phyloP scores from a whole-genome alignment of 2,113 vertebrate genomes.

The Oenanthe melanoleuca region DNA sequence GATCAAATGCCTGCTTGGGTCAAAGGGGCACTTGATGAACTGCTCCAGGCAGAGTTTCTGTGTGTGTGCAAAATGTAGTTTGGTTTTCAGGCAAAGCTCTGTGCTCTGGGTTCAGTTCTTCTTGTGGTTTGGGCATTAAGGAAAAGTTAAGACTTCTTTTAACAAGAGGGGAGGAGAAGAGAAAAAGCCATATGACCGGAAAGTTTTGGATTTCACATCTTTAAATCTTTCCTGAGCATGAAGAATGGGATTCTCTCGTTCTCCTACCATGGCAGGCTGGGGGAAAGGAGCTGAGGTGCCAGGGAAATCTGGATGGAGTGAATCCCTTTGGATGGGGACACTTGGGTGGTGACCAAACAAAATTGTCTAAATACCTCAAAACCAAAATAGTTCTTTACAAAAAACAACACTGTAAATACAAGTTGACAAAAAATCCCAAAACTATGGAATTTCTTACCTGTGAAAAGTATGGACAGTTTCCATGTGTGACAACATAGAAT shows the following conservation, averaged over 20 bases:
- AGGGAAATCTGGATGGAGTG: background rate
- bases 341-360: background rate
- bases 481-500: background rate
- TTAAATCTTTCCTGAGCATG: conserved; percentile 45
- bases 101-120: background rate
- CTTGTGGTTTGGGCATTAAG: conserved; percentile 32
- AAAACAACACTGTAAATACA: background rate
- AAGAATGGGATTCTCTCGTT: conserved; percentile 1
- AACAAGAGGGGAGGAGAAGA: background rate
- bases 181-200: background rate
- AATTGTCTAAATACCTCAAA: background rate
- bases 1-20: background rate
- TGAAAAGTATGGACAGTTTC: background rate
- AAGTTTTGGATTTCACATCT: conserved; percentile 50
- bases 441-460: background rate
- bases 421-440: background rate
- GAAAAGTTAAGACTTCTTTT: conserved; percentile 22
- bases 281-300: background rate
- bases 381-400: background rate
- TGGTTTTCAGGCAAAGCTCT: background rate
- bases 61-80: background rate
- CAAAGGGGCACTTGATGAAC: background rate
- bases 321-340: background rate
- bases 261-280: background rate
- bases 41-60: background rate